Percentiles rank a stretch among this genome's conserved stretches.
phyloP scores from a whole-genome alignment of 1,140 invertebrate species.

The Phymastichus coffea region DNA sequence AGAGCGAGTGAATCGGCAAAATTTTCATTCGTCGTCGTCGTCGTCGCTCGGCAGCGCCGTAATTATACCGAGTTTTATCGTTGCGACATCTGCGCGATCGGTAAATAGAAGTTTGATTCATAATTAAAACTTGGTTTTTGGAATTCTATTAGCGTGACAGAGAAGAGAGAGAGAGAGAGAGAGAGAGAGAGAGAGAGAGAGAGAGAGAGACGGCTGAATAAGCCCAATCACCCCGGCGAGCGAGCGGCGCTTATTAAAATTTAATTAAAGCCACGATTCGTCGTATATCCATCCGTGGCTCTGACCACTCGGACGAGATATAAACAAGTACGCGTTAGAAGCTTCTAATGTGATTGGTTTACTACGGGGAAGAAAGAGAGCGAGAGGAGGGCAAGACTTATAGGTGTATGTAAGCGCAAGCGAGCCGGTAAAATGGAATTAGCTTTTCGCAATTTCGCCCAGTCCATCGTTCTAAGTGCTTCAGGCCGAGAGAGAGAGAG shows the following conservation, averaged over 20 bases:
- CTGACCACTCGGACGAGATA: no score
- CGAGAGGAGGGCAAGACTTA: constrained; percentile 35
- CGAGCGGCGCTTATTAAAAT: no score
- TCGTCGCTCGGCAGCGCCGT: no score
- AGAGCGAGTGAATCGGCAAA: constrained; percentile 34
- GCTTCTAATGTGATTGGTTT: constrained; percentile 51
- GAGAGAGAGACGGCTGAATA: not conserved
- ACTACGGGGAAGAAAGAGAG: constrained; percentile 21
- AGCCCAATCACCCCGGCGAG: no score
- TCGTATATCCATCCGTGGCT: not conserved
- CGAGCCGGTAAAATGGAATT: constrained; percentile 44
- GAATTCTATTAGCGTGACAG: no score
- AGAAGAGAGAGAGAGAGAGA: not conserved
- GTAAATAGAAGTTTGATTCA: no score
- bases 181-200: not conserved
- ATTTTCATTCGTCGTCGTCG: constrained; percentile 35
- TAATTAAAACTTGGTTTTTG: no score
- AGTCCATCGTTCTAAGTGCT: constrained; percentile 47
- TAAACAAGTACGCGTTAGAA: no score
- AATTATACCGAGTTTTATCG: no score
- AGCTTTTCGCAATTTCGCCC: constrained; percentile 47
- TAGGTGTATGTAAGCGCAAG: constrained; percentile 29
- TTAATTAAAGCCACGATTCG: no score
- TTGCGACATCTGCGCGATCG: no score
- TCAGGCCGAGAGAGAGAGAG: no score